Percentiles rank a stretch among this genome's conserved stretches.
Conservation (phyloP, 2,113 vertebrate species). For the Brachypteracias leptosomus region DNA sequence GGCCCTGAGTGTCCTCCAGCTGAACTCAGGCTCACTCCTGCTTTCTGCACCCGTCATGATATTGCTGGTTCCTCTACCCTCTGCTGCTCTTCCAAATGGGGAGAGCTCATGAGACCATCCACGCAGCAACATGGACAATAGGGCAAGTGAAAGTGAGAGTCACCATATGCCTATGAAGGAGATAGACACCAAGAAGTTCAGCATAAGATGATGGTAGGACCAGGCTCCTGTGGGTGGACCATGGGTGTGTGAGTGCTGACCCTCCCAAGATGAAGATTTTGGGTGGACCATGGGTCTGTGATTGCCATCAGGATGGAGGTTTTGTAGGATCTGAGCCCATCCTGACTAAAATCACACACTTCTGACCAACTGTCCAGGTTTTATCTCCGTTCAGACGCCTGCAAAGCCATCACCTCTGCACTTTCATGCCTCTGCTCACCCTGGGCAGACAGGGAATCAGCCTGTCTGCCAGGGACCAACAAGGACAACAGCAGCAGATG, state of each 20-base stretch:
- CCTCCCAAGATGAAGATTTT: neutral
- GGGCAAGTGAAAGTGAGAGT: neutral
- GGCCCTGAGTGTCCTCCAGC: neutral
- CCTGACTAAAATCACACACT: neutral
- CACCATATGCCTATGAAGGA: neutral
- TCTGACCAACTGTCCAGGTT: neutral
- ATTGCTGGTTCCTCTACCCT: neutral
- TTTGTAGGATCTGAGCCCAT: neutral
- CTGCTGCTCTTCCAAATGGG: neutral
- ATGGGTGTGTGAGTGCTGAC: accelerated
- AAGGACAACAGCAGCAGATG: neutral
- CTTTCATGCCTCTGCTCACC: neutral
- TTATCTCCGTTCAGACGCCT: neutral
- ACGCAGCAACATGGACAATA: neutral
- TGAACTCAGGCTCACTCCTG: neutral
- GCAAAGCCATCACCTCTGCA: neutral
- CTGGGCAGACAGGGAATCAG: neutral
- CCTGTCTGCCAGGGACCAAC: neutral
- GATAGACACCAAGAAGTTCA: neutral
- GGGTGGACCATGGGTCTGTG: accelerated
- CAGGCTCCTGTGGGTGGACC: neutral
- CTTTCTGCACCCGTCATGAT: neutral
- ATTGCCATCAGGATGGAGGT: neutral
- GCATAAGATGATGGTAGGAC: neutral
- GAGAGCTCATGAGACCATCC: neutral